phyloP scores from a whole-genome alignment of 1,140 invertebrate genomes.

The Triops longicaudatus region DNA sequence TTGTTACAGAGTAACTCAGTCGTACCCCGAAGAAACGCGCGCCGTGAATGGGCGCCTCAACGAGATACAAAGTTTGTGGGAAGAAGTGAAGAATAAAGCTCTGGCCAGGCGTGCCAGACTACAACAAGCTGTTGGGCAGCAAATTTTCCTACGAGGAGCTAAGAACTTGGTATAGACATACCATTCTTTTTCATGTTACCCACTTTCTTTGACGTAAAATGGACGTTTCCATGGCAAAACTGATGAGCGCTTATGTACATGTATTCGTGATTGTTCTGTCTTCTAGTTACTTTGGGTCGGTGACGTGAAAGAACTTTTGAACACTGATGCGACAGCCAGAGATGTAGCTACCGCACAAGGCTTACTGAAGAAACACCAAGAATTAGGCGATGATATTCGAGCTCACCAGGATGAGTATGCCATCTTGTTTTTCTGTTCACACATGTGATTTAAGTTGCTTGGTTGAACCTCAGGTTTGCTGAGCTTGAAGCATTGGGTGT shows the following conservation, averaged over 20 bases:
- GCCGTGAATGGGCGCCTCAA: constrained; percentile 77
- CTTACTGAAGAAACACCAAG: constrained; percentile 81
- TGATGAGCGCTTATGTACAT: not conserved
- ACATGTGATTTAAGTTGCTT: not conserved
- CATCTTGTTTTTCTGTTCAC: constrained; percentile 28
- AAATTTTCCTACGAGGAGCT: constrained; percentile 83
- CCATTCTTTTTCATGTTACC: constrained; percentile 24
- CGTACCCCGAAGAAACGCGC: constrained; percentile 78
- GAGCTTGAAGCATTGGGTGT: not conserved
- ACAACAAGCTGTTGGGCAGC: constrained; percentile 86
- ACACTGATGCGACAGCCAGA: constrained; percentile 68
- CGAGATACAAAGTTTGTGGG: constrained; percentile 81
- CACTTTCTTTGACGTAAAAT: constrained; percentile 18
- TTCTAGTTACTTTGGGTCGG: constrained; percentile 61
- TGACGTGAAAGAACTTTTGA: constrained; percentile 68
- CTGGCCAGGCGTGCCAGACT: constrained; percentile 65
- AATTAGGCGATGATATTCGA: constrained; percentile 83
- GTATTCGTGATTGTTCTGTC: constrained; percentile 23
- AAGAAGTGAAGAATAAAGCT: constrained; percentile 71
- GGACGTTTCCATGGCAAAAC: not conserved
- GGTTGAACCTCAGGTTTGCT: constrained; percentile 36
- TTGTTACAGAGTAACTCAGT: constrained; percentile 37
- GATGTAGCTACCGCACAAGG: constrained; percentile 85
- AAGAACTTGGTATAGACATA: constrained; percentile 63
- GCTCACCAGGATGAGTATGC: constrained; percentile 80